Conservation (phyloP, 1,140 invertebrate species). For the Magallana gigas region DNA sequence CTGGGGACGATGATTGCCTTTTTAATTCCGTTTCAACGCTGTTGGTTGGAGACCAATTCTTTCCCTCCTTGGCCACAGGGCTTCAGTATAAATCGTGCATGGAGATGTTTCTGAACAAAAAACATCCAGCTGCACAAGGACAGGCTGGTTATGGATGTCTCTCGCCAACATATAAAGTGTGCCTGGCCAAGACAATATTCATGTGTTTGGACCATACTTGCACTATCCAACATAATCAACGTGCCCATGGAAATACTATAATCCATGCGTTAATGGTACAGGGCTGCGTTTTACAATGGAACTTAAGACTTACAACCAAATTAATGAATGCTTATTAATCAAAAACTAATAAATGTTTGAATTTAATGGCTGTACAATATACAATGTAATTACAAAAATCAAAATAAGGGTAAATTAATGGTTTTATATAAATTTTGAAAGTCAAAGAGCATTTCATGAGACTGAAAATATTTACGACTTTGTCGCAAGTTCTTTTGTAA, state of each 20-base stretch:
- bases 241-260: conserved; percentile 15
- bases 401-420: no score
- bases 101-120: conserved; percentile 23
- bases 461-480: no score
- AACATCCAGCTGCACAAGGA: background rate
- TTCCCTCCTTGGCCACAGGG: background rate
- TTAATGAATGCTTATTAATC: no score
- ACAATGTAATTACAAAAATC: no score
- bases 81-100: conserved; percentile 26
- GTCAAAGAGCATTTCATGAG: no score
- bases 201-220: conserved; percentile 39
- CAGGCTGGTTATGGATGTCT: background rate
- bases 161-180: conserved; percentile 30
- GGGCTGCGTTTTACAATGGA: no score
- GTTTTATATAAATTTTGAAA: no score
- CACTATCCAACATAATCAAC: conserved; percentile 31
- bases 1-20: background rate
- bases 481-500: no score
- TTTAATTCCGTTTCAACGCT: conserved; percentile 39
- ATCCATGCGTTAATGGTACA: conserved; percentile 21
- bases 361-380: no score
- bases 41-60: conserved; percentile 11
- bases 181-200: conserved; percentile 29
- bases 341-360: no score
- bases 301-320: no score